These are phyloP conservation scores for Drosophila testacea DNA, from an alignment of 2,888 invertebrate genomes.

Conservation along the genomic window DNA sequence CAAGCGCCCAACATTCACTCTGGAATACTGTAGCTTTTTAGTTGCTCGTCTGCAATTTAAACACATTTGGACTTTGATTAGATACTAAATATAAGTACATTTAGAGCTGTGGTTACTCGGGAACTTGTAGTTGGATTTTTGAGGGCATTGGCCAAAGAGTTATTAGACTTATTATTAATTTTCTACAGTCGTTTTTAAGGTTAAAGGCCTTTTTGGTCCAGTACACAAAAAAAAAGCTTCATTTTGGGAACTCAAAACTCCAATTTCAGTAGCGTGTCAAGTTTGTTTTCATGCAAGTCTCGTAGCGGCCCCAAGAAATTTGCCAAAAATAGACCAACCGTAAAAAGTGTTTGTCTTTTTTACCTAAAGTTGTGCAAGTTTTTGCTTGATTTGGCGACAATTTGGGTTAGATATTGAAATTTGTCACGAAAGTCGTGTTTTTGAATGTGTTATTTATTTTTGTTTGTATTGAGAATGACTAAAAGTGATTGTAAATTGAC, in stretches of 20 bases:
- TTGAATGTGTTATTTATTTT: not conserved
- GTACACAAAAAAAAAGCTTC: slow-evolving; percentile 19
- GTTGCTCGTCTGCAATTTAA: slow-evolving; percentile 43
- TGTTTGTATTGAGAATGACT: not conserved
- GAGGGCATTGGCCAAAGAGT: slow-evolving; percentile 19
- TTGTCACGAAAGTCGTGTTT: slow-evolving; percentile 36
- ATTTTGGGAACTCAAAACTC: slow-evolving; percentile 4
- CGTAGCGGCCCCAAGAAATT: slow-evolving; percentile 38
- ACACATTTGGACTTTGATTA: slow-evolving; percentile 61
- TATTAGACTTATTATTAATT: slow-evolving; percentile 27
- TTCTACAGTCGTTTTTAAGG: slow-evolving; percentile 14
- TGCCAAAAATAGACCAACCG: slow-evolving; percentile 50
- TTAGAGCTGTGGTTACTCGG: slow-evolving; percentile 3
- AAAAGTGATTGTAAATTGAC: not conserved
- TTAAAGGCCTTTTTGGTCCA: slow-evolving; percentile 32
- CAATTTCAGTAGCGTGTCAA: slow-evolving; percentile 40
- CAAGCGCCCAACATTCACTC: slow-evolving; percentile 12
- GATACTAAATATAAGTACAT: slow-evolving; percentile 34
- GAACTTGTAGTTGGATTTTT: not conserved
- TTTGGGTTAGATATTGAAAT: slow-evolving; percentile 37
- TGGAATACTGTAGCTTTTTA: slow-evolving; percentile 17
- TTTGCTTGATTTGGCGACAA: slow-evolving; percentile 21
- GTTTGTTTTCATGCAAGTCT: slow-evolving; percentile 38
- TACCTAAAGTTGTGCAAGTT: slow-evolving; percentile 48
- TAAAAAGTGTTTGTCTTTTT: slow-evolving; percentile 39